A percentile compares a stretch with the other conserved stretches of the same genome.
These are phyloP conservation scores for Pelagia noctiluca DNA, from an alignment of 30 jellyfish, hydroid and myxozoan species.

Conservation along the genomic window DNA sequence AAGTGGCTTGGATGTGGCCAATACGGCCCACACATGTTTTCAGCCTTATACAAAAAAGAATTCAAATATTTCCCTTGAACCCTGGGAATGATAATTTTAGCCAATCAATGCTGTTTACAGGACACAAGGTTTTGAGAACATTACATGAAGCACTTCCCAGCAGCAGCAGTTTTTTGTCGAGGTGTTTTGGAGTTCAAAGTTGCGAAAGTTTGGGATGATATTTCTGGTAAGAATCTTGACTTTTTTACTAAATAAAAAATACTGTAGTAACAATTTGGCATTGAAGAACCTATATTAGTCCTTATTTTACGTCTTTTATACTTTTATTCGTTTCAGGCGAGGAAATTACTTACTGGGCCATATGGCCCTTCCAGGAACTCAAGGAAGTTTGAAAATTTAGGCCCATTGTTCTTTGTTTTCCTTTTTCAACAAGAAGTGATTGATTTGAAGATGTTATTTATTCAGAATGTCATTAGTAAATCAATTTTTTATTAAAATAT, in stretches of 20 bases:
- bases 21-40: too few relatives aligned
- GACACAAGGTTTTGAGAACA: background rate
- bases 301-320: too few relatives aligned
- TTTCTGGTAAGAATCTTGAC: background rate
- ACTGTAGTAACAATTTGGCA: background rate
- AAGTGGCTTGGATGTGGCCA: too few relatives aligned
- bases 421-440: background rate
- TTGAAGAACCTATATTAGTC: background rate
- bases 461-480: too few relatives aligned
- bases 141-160: background rate
- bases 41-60: too few relatives aligned
- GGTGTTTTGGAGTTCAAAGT: background rate
- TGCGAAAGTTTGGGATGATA: background rate
- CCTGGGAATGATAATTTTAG: too few relatives aligned
- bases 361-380: conserved; percentile 5
- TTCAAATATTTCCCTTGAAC: too few relatives aligned
- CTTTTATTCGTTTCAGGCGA: background rate
- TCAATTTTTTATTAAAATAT: too few relatives aligned
- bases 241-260: background rate
- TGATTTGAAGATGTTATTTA: too few relatives aligned
- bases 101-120: too few relatives aligned
- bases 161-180: background rate
- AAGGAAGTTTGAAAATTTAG: background rate
- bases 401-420: background rate
- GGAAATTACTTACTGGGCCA: background rate